phyloP scores from a whole-genome alignment of 2,888 invertebrate species.

The Eupsilia transversa region DNA sequence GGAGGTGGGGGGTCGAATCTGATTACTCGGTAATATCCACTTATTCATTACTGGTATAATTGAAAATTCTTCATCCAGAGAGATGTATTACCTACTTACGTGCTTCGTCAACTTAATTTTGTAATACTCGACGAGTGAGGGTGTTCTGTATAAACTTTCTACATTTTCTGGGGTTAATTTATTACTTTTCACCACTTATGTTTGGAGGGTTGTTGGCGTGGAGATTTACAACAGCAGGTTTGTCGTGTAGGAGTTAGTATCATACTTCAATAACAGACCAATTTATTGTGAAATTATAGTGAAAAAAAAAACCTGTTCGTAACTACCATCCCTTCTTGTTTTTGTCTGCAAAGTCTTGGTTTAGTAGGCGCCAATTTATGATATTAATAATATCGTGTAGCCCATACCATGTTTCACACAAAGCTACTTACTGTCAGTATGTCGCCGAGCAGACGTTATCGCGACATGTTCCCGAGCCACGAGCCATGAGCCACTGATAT shows the following conservation, averaged over 20 bases:
- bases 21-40: slow-evolving; percentile 50
- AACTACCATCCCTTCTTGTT: not conserved
- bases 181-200: slow-evolving; percentile 35
- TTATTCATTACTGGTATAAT: slow-evolving; percentile 41
- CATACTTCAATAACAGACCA: not conserved
- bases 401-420: slow-evolving; percentile 9
- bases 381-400: slow-evolving; percentile 35
- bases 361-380: slow-evolving; percentile 29
- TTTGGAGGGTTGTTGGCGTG: not conserved
- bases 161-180: slow-evolving; percentile 36
- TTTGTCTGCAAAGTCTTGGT: slow-evolving; percentile 8
- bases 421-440: slow-evolving; percentile 22
- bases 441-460: slow-evolving; percentile 39
- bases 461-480: not conserved
- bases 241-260: not conserved
- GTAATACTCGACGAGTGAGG: slow-evolving; percentile 13
- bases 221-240: slow-evolving; percentile 2
- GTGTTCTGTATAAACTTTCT: slow-evolving; percentile 17
- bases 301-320: slow-evolving; percentile 1
- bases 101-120: slow-evolving; percentile 23
- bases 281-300: too few species aligned
- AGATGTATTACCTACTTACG: slow-evolving; percentile 21
- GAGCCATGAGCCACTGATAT: slow-evolving; percentile 21
- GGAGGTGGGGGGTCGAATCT: slow-evolving; percentile 4
- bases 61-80: slow-evolving; percentile 34